These are phyloP conservation scores for Teleiodes luculella DNA, from an alignment of 2,888 invertebrate species.

Conservation along the genomic window DNA sequence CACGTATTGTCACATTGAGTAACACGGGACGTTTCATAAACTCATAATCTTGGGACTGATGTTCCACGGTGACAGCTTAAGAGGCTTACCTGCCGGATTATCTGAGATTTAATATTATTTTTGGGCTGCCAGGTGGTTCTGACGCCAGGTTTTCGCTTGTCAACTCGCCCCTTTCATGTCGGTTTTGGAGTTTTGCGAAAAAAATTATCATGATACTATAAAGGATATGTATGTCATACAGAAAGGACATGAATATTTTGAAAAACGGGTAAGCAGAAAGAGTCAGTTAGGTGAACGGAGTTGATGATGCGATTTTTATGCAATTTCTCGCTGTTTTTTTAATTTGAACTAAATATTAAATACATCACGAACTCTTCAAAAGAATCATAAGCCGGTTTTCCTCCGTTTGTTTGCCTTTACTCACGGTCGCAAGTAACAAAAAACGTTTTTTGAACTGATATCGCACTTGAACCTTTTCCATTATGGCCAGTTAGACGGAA, in stretches of 20 bases:
- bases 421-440: slow-evolving; percentile 1
- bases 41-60: slow-evolving; percentile 40
- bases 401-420: slow-evolving; percentile 1
- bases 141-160: slow-evolving; percentile 36
- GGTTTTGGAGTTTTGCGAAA: slow-evolving; percentile 29
- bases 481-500: slow-evolving; percentile 20
- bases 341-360: neutral
- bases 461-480: slow-evolving; percentile 10
- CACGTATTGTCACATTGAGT: slow-evolving; percentile 12
- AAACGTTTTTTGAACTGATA: slow-evolving; percentile 6
- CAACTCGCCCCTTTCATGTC: slow-evolving; percentile 34
- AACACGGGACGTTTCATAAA: slow-evolving; percentile 36
- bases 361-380: neutral
- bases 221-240: neutral
- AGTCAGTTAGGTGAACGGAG: no score
- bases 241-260: no score
- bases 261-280: no score
- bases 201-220: neutral
- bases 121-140: slow-evolving; percentile 31
- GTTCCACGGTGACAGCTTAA: slow-evolving; percentile 52
- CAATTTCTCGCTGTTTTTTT: no score
- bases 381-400: neutral
- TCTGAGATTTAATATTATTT: slow-evolving; percentile 53
- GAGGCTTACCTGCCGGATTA: slow-evolving; percentile 50
- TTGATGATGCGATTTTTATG: no score